phyloP scores from a whole-genome alignment of 2,797 vertebrate genomes.

The Melanotaenia pygmaea region DNA sequence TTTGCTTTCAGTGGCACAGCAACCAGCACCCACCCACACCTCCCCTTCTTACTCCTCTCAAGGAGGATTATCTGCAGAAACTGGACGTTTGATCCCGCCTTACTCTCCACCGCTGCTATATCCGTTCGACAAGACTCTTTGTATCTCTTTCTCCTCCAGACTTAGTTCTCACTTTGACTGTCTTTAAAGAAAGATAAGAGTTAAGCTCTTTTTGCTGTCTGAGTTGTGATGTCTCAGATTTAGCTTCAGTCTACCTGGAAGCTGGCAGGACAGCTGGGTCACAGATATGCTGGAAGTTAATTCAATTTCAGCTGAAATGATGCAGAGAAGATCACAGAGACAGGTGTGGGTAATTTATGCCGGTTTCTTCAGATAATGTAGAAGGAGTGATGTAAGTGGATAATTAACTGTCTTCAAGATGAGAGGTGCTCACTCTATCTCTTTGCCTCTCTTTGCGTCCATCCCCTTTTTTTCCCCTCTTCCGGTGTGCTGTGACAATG shows the following conservation, averaged over 20 bases:
- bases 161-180: slow-evolving; percentile 35
- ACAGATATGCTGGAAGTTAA: slow-evolving; percentile 55
- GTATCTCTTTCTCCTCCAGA: slow-evolving; percentile 43
- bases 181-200: slow-evolving; percentile 47
- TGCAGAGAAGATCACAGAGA: slow-evolving; percentile 37
- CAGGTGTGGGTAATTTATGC: slow-evolving; percentile 60
- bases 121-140: slow-evolving; percentile 68
- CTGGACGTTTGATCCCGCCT: slow-evolving; percentile 76
- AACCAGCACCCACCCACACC: neutral
- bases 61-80: slow-evolving; percentile 69
- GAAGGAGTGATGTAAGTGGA: slow-evolving; percentile 42
- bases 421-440: slow-evolving; percentile 35
- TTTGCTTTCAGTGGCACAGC: slow-evolving; percentile 30
- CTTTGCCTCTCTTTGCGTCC: neutral
- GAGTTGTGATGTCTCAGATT: slow-evolving; percentile 46
- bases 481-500: slow-evolving; percentile 30
- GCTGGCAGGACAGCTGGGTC: slow-evolving; percentile 52
- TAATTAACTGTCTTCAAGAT: slow-evolving; percentile 62
- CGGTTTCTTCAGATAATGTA: slow-evolving; percentile 43
- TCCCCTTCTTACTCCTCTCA: slow-evolving; percentile 22
- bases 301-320: slow-evolving; percentile 51
- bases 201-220: slow-evolving; percentile 45
- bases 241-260: slow-evolving; percentile 40
- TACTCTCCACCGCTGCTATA: slow-evolving; percentile 49
- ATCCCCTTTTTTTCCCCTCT: neutral